Evolutionary conservation across 2,888 invertebrate species (phyloP).

Genomic region (Cephus runcator): DNA sequence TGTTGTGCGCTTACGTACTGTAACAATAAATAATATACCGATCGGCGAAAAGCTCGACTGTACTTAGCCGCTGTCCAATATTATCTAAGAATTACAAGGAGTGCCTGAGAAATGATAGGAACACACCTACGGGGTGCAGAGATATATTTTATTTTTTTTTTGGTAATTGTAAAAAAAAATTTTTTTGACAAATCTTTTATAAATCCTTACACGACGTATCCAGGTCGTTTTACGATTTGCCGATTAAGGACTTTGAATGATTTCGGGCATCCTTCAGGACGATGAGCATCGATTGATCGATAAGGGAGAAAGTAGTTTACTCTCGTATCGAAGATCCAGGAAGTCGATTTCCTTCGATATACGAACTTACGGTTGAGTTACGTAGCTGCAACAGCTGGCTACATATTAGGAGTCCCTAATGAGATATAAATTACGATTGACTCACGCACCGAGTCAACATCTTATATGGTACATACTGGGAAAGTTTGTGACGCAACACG

Average conservation of each 20-base stretch:
- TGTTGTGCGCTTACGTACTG: conserved; percentile 44
- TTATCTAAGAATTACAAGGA: conserved; percentile 31
- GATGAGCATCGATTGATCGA: neutral
- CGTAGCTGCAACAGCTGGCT: conserved; percentile 10
- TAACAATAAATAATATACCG: conserved; percentile 54
- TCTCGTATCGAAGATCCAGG: neutral
- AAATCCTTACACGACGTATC: neutral
- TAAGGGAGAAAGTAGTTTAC: neutral
- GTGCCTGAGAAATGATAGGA: conserved; percentile 47
- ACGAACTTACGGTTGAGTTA: neutral
- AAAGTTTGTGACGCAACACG: conserved; percentile 36
- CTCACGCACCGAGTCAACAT: conserved; percentile 25
- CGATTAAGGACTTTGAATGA: neutral
- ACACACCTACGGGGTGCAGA: neutral
- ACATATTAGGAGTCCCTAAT: conserved; percentile 47
- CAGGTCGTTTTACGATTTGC: neutral
- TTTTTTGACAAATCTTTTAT: neutral
- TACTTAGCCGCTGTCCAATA: conserved; percentile 58
- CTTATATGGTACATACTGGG: conserved; percentile 35
- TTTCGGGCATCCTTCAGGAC: neutral
- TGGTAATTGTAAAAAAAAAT: neutral
- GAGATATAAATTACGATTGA: conserved; percentile 50
- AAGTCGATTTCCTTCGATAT: neutral
- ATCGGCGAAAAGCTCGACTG: conserved; percentile 54
- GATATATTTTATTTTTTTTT: too few relatives aligned